Base-by-base conservation (phyloP, 1,140 invertebrate species). In the Anastatus disparis region DNA sequence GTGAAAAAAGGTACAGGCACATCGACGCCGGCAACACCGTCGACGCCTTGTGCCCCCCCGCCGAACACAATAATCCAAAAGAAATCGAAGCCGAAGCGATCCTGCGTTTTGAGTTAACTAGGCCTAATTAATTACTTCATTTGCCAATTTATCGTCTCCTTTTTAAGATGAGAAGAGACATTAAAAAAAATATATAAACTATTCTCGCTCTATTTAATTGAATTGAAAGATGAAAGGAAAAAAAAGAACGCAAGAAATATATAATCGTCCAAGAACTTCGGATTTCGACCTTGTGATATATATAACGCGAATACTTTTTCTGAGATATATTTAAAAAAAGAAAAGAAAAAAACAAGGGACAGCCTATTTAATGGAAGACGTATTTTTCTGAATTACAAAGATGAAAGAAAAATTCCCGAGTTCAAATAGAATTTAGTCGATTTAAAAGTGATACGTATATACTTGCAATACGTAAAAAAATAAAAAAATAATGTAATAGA, bases 91-190 rank as follows among this genome's bases (percentile, higher is more conserved):
- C 78, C 81, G 74, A 84, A 84, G 76, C 78, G 80, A 59, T 84
- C 82, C 76, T 84, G 82, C 75, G 78, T 83, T 65, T 78, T 84
- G 63, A 84, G 82, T 82, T 84, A 84, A 84, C 80, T n/a, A 75
- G 59, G 62, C 62, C 44, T 65, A 59, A 48, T 20, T 24, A 55
- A 27, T 31, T 35, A 17, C 17, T 52, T 35, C n/a, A n/a, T 35
- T 42, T 69, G 53, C 15, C 50, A 40, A 59, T 68, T 35, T 3
- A 12, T 8, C 12, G 50, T 46, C 48, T 70, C 15, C 13, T 66
- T 56, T 40, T 42, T 15, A 4, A 55, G 44, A 38, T 53, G 31
- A 55, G 31, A 55, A 63, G 55, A 63, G 59, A 70, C 29, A 29
- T 3, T 42, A 61, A 68, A 48, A n/a, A n/a, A n/a, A n/a, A n/a